phyloP scores from a whole-genome alignment of 2,113 vertebrate genomes.

The Eonycteris spelaea region DNA sequence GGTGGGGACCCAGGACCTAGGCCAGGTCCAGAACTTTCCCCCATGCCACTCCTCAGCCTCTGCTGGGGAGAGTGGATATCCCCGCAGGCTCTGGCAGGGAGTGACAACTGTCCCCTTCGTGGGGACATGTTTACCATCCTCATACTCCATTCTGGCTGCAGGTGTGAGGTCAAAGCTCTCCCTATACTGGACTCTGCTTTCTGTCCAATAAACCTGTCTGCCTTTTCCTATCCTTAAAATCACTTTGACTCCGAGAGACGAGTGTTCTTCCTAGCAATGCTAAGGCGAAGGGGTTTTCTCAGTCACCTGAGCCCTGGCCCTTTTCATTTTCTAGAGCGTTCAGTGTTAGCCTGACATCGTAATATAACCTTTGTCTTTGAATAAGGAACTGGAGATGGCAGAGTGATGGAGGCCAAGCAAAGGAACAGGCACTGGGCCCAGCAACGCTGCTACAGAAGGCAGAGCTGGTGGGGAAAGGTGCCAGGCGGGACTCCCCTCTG shows the following conservation, averaged over 20 bases:
- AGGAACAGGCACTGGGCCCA: not conserved
- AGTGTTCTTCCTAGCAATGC: not conserved
- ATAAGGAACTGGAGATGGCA: not conserved
- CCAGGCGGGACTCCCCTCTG: not conserved
- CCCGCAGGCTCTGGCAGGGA: not conserved
- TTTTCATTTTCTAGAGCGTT: not conserved
- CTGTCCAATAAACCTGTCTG: not conserved
- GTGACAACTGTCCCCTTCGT: not conserved
- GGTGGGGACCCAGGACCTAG: not conserved
- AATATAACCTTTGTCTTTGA: not conserved
- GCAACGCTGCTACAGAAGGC: not conserved
- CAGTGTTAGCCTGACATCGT: not conserved
- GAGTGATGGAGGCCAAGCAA: not conserved
- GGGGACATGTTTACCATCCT: not conserved
- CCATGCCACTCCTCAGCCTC: not conserved
- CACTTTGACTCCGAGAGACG: not conserved
- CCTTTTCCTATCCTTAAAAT: not conserved
- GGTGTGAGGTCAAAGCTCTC: not conserved
- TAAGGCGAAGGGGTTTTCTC: not conserved
- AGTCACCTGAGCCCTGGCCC: not conserved
- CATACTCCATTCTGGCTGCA: not conserved
- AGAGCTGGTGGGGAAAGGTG: not conserved
- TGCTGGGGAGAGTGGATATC: not conserved
- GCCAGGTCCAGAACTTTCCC: not conserved
- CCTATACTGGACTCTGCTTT: not conserved